Evolutionary conservation across 2,113 vertebrate species (phyloP).

Genomic region (Etheostoma spectabile): DNA sequence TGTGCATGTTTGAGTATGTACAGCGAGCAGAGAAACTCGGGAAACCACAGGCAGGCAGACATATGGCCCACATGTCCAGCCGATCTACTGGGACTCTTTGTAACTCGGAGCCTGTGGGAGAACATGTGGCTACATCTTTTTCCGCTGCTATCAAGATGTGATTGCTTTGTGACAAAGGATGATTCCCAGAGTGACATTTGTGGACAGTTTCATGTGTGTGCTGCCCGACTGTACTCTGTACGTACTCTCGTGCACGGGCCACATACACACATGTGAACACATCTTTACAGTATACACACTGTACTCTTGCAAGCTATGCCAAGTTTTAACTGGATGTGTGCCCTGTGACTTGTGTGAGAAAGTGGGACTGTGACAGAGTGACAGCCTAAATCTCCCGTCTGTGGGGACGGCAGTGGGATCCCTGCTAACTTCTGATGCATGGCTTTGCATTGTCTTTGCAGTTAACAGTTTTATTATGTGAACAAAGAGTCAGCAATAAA

Average conservation of each 20-base stretch:
- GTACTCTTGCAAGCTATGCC: conserved; percentile 30
- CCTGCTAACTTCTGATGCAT: conserved; percentile 54
- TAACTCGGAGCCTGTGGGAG: conserved; percentile 52
- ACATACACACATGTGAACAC: conserved; percentile 29
- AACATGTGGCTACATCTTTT: conserved; percentile 53
- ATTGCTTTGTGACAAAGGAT: conserved; percentile 72
- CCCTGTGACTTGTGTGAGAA: conserved; percentile 68
- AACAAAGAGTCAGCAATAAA: conserved; percentile 69
- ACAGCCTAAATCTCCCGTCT: conserved; percentile 66
- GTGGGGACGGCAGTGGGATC: conserved; percentile 48
- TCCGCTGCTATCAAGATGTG: conserved; percentile 71
- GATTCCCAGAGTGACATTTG: conserved; percentile 69
- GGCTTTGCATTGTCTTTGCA: conserved; percentile 62
- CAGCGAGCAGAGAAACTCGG: conserved; percentile 34
- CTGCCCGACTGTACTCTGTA: conserved; percentile 1
- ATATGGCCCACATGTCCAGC: conserved; percentile 70
- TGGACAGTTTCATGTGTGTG: conserved; percentile 39
- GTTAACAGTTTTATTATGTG: conserved; percentile 68
- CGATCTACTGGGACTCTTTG: conserved; percentile 56
- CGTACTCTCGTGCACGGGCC: conserved; percentile 16
- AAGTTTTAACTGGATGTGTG: conserved; percentile 53
- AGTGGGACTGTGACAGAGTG: conserved; percentile 54
- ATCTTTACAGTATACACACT: conserved; percentile 15
- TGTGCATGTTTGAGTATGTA: conserved; percentile 38
- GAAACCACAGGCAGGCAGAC: conserved; percentile 68